Conservation (phyloP, 1,140 invertebrate genomes). For the Meteorus sp. region DNA sequence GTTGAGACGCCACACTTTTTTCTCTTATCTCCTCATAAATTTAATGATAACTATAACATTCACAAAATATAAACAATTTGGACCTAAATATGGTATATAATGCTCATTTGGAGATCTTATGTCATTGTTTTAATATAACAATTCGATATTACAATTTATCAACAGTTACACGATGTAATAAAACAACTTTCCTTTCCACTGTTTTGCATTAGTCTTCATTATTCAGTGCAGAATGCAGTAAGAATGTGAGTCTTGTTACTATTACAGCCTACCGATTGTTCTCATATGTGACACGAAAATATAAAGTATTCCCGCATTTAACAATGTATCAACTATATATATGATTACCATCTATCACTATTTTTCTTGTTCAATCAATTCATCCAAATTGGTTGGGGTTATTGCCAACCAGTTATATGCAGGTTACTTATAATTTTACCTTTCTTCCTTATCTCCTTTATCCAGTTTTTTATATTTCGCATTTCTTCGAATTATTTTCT, state of each 20-base stretch:
- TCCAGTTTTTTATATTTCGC: background rate
- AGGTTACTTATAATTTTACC: background rate
- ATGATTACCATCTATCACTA: slow-evolving; percentile 8
- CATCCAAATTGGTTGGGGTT: background rate
- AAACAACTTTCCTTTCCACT: too few relatives aligned
- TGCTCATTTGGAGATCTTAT: background rate
- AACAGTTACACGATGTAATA: background rate
- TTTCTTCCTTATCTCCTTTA: background rate
- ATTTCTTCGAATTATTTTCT: background rate
- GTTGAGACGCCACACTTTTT: too few relatives aligned
- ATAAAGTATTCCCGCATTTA: too few relatives aligned
- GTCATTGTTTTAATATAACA: background rate
- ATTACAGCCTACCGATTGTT: background rate
- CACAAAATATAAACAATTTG: slow-evolving; percentile 13
- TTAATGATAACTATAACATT: background rate
- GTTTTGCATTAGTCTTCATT: too few relatives aligned
- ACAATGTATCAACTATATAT: too few relatives aligned
- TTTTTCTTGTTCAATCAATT: background rate
- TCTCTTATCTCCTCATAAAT: background rate
- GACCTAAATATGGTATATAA: slow-evolving; percentile 8
- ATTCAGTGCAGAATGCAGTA: background rate
- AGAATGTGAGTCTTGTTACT: background rate
- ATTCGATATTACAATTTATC: background rate
- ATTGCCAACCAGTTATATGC: background rate
- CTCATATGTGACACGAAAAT: background rate